Base-by-base conservation (phyloP, 2,888 invertebrate species). In the Clostera curtula region DNA sequence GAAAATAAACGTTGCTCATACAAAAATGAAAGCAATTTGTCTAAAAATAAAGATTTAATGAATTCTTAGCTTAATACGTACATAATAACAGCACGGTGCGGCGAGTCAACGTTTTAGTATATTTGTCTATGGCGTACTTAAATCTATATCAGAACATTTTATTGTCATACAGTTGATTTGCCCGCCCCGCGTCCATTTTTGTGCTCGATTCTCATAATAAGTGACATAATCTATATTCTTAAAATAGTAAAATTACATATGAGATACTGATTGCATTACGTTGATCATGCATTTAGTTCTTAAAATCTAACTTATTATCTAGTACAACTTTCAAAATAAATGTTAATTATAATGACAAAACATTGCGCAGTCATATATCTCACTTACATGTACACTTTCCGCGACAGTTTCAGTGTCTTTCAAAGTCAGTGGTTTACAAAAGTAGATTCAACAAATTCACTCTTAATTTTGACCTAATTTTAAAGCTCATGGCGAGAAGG, bases 401-500 rank as follows among this genome's bases (percentile, higher is more conserved):
- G 36, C 38, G 34, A 29, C 16, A 31, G 32, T 42, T 40, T 36
- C 19, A 38, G 29, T 34, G 36, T 26, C 19, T 23, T 25, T 13
- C 46, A 43, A 32, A 17, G 31, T 33, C 23, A 33, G 32, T 29
- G 36, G 13, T 29, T 31, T 31, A 36, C 23, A 35, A 24, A 40
- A 40, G 27, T 25, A 33, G n/a, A n/a, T n/a, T 43, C 29, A 46
- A 49, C 36, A 43, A 32, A 33, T 43, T 48, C 15, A 10, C 16
- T 40, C 24, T 37, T n/a, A n/a, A n/a, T n/a, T n/a, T n/a, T 28
- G 37, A 36, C 39, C 40, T 44, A 36, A 47, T 40, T 47, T 47
- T 48, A 48, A 48, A 47, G 44, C 51, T 50, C 51, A 35, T 36
- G 43, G 40, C 51, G 26, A 43, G 34, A 37, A 40, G 49, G 49